phyloP scores from a whole-genome alignment of 1,140 invertebrate species.

The Oedothorax gibbosus region DNA sequence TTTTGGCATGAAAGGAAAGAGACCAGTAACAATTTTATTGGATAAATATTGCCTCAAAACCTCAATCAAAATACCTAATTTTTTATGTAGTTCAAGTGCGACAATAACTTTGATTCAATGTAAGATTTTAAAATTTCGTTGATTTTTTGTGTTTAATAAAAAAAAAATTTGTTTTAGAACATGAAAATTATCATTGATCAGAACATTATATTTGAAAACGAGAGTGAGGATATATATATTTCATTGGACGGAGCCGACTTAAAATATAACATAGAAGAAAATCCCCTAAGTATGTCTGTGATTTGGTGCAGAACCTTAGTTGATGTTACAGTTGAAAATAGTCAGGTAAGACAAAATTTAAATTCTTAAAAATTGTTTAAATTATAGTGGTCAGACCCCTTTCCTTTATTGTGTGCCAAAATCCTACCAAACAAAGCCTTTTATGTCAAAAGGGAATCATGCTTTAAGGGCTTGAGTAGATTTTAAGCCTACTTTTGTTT shows the following conservation, averaged over 20 bases:
- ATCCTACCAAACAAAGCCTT: too few relatives aligned
- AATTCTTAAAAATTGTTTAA: too few relatives aligned
- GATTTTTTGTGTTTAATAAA: neutral
- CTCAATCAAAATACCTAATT: too few relatives aligned
- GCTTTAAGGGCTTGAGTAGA: too few relatives aligned
- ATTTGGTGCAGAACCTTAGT: constrained; percentile 6
- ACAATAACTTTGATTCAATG: neutral
- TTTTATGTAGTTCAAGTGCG: neutral
- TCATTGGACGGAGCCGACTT: constrained; percentile 19
- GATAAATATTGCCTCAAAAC: too few relatives aligned
- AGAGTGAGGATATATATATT: constrained; percentile 38
- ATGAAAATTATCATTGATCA: constrained; percentile 40
- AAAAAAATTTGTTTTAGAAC: neutral
- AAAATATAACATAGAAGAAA: constrained; percentile 33
- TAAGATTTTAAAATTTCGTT: neutral
- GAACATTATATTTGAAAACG: constrained; percentile 29
- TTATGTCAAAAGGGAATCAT: too few relatives aligned
- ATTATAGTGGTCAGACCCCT: too few relatives aligned
- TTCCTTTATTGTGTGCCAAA: too few relatives aligned
- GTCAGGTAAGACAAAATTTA: neutral
- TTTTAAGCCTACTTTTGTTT: too few relatives aligned
- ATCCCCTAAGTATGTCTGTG: constrained; percentile 15
- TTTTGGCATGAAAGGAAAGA: too few relatives aligned
- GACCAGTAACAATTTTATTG: too few relatives aligned
- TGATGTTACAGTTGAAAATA: constrained; percentile 23